A percentile compares a stretch with the other conserved stretches of the same genome.
Conservation (phyloP, 2,797 vertebrate species). For the Mormyrops boulengeri region DNA sequence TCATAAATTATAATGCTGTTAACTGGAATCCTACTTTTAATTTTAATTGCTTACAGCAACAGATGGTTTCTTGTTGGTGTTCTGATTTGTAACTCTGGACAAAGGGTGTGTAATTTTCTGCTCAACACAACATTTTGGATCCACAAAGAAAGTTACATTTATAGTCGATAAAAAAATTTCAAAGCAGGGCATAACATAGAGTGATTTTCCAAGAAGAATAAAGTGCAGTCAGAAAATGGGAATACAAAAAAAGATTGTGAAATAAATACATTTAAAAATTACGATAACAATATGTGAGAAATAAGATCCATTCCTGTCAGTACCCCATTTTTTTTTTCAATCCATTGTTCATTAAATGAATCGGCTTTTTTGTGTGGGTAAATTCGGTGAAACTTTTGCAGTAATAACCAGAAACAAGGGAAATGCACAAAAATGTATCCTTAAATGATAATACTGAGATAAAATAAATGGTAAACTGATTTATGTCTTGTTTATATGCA, state of each 20-base stretch:
- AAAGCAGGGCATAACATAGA: not conserved
- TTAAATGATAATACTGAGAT: not conserved
- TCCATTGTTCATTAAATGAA: not conserved
- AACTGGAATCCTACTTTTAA: not conserved
- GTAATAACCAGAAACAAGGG: not conserved
- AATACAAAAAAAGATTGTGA: not conserved
- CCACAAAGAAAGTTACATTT: not conserved
- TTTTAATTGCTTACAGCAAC: not conserved
- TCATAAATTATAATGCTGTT: not conserved
- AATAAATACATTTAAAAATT: not conserved
- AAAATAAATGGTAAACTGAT: conserved; percentile 11
- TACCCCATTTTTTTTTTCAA: not conserved
- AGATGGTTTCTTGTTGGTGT: not conserved
- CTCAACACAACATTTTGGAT: not conserved
- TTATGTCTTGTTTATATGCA: conserved; percentile 7
- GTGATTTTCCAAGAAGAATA: not conserved
- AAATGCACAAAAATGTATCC: not conserved
- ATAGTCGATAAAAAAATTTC: not conserved
- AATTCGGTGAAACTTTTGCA: not conserved
- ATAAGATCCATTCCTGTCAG: not conserved
- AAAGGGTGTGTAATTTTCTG: not conserved
- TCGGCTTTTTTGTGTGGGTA: conserved; percentile 39
- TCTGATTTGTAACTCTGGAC: not conserved
- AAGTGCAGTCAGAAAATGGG: not conserved
- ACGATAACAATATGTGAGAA: not conserved